Base-by-base conservation (phyloP, 30 jellyfish, hydroid and myxozoan genomes). In the Chironex yamaguchii region DNA sequence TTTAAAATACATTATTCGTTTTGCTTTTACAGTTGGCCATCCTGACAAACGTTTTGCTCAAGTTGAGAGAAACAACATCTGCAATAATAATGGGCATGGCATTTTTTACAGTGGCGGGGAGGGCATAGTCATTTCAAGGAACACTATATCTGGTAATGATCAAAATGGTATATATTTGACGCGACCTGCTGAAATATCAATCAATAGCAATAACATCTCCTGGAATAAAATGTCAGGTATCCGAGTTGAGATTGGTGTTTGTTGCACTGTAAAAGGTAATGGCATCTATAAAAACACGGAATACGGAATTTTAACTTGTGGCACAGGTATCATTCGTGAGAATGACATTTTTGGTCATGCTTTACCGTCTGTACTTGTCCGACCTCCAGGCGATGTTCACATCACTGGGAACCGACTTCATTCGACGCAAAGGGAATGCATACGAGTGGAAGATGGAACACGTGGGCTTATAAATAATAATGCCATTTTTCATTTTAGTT, bases 201-300 rank as follows among this genome's bases (percentile, higher is more conserved):
- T 85, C 4, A 89, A 77, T 29, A 79, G 72, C 69, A 91, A 91
- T 64, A 67, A 27, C 69, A 36, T 91, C 64, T 20, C 96, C 22
- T 63, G 69, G 48, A 91, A 91, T 53, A 49, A 13, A 48, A 65
- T 24, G 29, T 91, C 90, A 28, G 98, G 96, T 13, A 86, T 91
- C 36, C 50, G 78, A 0, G 85, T 80, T 1, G 89, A 87, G 29
- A 79, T 86, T 22, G 96, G 96, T 32, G 96, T 91, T 9, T 71
- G 93, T 64, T 68, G 94, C 82, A 67, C 96, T 35, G 62, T 91
- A 12, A 86, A 79, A 36, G 96, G 96, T 4, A 91, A 91, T 64
- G 98, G 98, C 36, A 85, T 91, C 32, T 91, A 91, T 71, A 91
- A 91, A 69, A 91, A 91, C 90, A 62, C 73, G 49, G 98, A 91